These are phyloP conservation scores for Theristus sp. DNA, from an alignment of 2,888 invertebrate genomes.

Conservation along the genomic window DNA sequence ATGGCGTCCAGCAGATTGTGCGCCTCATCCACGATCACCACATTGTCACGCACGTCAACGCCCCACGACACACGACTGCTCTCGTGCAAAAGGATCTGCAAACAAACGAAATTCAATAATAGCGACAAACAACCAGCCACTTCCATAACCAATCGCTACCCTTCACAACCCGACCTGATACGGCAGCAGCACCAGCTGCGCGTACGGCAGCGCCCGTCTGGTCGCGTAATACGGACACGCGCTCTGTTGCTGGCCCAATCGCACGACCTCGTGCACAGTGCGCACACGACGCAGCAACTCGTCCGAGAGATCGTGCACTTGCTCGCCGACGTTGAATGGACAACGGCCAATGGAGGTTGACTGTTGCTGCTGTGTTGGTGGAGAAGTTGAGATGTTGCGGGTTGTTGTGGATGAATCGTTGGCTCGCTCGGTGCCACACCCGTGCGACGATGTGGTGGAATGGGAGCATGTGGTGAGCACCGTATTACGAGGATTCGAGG, in stretches of 20 bases:
- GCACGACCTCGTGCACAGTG: too few species aligned
- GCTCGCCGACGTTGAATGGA: conserved; percentile 29
- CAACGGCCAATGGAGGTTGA: too few species aligned
- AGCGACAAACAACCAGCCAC: not conserved
- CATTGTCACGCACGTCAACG: conserved; percentile 44
- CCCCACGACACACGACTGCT: conserved; percentile 53
- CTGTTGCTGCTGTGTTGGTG: too few species aligned
- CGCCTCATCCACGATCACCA: conserved; percentile 79
- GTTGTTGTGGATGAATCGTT: too few species aligned
- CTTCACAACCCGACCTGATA: conserved; percentile 21
- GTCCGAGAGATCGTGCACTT: conserved; percentile 40
- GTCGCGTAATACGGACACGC: conserved; percentile 88
- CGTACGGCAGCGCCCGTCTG: conserved; percentile 56
- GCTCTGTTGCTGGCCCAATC: conserved; percentile 46
- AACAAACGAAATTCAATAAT: too few species aligned
- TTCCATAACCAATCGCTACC: not conserved
- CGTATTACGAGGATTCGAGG: too few species aligned
- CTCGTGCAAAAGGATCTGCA: conserved; percentile 56
- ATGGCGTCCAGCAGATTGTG: conserved; percentile 83
- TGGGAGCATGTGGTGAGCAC: too few species aligned
- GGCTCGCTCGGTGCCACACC: too few species aligned
- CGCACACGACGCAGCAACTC: conserved; percentile 17
- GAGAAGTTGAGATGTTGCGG: too few species aligned
- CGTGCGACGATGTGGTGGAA: too few species aligned
- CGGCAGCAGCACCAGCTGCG: conserved; percentile 44